Evolutionary conservation across 2,888 invertebrate genomes (phyloP), one percentile per base, ranked within the genome.

Genomic region (Scotopteryx bipunctaria): DNA sequence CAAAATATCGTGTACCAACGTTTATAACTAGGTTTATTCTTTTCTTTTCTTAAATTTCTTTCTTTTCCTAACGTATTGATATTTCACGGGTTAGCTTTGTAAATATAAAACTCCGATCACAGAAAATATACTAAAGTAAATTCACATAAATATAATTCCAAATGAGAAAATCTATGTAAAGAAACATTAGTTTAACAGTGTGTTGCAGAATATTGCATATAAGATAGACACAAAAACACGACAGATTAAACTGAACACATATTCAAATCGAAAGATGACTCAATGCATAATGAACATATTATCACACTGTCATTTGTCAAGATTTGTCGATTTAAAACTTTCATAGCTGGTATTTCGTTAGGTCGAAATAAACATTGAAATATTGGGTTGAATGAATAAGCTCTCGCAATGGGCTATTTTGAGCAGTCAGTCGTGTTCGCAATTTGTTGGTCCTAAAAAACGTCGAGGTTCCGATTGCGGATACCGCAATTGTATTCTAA

Each of bases 381-480:
- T 19, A 29, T 36, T 38, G 19, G n/a, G 19, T 15, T 31, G 43
- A 57, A 59, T 59, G 46, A 54, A 55, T 47, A 57, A 44, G 38
- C 11, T 56, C 35, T 57, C 37, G 54, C 55, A 62, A 62, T 59
- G 57, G 57, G 57, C 44, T 47, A 42, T 59, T 61, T 58, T 52
- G 55, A 61, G 42, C 35, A 40, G 29, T 31, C 9, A 46, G 55
- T 57, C 53, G 44, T 46, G 52, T 45, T 46, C 49, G 43, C 48
- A 46, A 48, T 51, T 54, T 49, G 48, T 32, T 54, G 38, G 41
- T 53, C 35, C 45, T 48, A 48, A 36, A 29, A 47, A 32, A 45
- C 2, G 25, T 43, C 29, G 19, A 40, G 27, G 54, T 47, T 50
- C 38, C 8, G 21, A 43, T 49, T 51, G 35, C 5, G 35, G 9